These are phyloP conservation scores for Megalonaias nervosa DNA, from an alignment of 1,140 invertebrate species.

Conservation along the genomic window DNA sequence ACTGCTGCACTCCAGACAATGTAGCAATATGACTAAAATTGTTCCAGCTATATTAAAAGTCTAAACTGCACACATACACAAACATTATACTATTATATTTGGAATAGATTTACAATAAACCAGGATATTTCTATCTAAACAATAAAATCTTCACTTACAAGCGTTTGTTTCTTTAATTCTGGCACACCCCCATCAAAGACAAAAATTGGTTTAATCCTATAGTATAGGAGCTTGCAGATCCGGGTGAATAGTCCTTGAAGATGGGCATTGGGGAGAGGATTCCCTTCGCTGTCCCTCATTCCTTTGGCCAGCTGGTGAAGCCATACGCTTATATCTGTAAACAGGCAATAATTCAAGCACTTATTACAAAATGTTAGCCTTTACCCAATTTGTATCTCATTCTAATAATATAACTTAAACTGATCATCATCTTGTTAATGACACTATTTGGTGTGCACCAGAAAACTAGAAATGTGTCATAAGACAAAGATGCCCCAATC, in stretches of 20 bases:
- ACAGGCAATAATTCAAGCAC: conserved; percentile 3
- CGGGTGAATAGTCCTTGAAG: conserved; percentile 92
- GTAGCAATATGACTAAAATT: no score
- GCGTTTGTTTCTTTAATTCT: conserved; percentile 90
- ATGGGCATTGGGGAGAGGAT: conserved; percentile 89
- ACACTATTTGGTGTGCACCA: not conserved
- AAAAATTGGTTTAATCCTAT: conserved; percentile 97
- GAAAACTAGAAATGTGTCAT: not conserved
- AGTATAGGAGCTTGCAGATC: conserved; percentile 96
- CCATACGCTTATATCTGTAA: conserved; percentile 97
- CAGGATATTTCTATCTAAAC: no score
- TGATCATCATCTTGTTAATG: not conserved
- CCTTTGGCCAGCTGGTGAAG: conserved; percentile 97
- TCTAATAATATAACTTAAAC: not conserved
- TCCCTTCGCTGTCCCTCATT: conserved; percentile 89
- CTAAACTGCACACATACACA: no score
- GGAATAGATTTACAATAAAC: no score
- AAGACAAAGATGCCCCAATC: not conserved
- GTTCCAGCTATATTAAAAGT: no score
- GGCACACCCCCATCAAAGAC: conserved; percentile 99
- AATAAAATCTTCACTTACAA: conserved; percentile 78
- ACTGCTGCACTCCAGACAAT: no score
- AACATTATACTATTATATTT: no score
- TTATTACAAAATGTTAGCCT: not conserved
- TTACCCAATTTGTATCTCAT: no score